Evolutionary conservation across 1,140 invertebrate species (phyloP), one percentile per base, ranked within the genome.

Genomic region (Heliconius hermathena): DNA sequence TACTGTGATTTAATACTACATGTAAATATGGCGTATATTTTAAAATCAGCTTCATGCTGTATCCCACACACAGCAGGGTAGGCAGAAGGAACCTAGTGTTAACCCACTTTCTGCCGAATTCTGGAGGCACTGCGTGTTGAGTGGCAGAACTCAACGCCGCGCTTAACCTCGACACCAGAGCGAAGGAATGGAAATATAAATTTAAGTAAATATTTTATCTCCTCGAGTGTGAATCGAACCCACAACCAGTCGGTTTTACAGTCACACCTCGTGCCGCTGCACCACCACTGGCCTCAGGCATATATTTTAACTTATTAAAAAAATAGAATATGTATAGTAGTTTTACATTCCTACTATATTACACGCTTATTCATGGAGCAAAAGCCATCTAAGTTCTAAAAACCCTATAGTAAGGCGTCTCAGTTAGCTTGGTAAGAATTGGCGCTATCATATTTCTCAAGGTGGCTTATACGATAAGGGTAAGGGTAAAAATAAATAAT

Each of bases 311-410:
- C n/a, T 57, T 57, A 22, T 57, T 57, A 22, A 57, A 57, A 1
- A 57, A 8, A 16, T 52, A 8, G 20, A 57, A 22, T n/a, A 22
- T 57, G 22, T 6, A 46, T 46, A 52, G 41, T 20, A 52, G 8
- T 46, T 3, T 52, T 1, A 52, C 13, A 46, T 46, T 46, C 0
- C 20, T 52, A 8, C 49, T 66, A 6, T 11, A 66, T 66, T 5
- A 26, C 20, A 26, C 22, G n/a, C 60, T 66, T 66, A 66, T 29
- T 66, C 11, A 29, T 26, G 13, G 8, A 1, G 20, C 26, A 13
- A 66, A 66, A 66, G 60, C 60, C 60, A 66, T 66, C 60, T 66
- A 66, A 66, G 13, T 66, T 66, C 60, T 60, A n/a, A 60, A 66
- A 66, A 26, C 26, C 11, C 13, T 29, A 26, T 29, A 26, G 60